These are phyloP conservation scores for Drosophila gaucha DNA, from an alignment of 2,888 invertebrate genomes.

Conservation along the genomic window DNA sequence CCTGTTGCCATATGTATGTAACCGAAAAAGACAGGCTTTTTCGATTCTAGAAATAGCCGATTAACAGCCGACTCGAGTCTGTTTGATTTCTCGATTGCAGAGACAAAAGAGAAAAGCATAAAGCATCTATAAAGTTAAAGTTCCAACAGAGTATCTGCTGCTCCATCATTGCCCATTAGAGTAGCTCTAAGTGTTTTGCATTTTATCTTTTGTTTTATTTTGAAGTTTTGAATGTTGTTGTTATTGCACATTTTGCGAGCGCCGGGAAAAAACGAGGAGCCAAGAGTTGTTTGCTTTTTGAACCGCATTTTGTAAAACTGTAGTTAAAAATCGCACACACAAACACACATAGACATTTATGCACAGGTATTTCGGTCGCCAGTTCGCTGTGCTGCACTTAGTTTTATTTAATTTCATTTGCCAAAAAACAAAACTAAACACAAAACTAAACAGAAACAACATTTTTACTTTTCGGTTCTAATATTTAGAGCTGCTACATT, in stretches of 20 bases:
- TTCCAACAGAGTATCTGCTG: no score
- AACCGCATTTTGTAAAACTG: slow-evolving; percentile 24
- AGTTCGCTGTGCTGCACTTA: no score
- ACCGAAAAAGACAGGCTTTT: no score
- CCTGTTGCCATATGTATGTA: neutral
- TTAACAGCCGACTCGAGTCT: no score
- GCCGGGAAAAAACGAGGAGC: slow-evolving; percentile 1
- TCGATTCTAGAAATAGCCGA: no score
- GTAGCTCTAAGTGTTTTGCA: neutral
- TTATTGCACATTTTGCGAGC: slow-evolving; percentile 13
- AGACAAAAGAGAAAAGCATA: no score
- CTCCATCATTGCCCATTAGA: no score
- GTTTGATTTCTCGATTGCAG: no score
- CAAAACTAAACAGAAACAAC: no score
- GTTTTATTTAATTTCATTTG: neutral
- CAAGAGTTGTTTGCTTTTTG: slow-evolving; percentile 21
- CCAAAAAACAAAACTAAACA: no score
- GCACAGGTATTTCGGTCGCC: slow-evolving; percentile 6
- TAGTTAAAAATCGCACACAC: slow-evolving; percentile 40
- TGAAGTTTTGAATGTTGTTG: slow-evolving; percentile 12
- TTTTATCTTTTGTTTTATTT: neutral
- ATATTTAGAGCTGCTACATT: slow-evolving; percentile 10
- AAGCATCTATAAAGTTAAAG: no score
- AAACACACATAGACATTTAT: slow-evolving; percentile 19
- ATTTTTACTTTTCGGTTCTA: no score